Evolutionary conservation across 2,797 vertebrate species (phyloP).

Genomic region (Orestias chungarensis): DNA sequence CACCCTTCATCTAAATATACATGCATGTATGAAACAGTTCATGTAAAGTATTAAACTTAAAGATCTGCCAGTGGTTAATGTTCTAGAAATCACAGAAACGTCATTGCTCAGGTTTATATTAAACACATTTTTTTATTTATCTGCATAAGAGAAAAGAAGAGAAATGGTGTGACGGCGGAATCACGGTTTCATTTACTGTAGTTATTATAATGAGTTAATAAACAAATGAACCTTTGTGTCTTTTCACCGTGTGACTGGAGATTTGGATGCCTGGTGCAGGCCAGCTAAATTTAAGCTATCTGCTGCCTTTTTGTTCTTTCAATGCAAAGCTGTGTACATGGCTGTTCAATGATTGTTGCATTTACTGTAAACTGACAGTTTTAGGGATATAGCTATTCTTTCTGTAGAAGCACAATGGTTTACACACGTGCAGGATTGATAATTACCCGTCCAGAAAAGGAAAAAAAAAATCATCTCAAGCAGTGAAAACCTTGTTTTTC

Average conservation of each 20-base stretch:
- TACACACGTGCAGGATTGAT: slow-evolving; percentile 19
- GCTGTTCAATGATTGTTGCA: background rate
- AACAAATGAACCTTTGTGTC: slow-evolving; percentile 5
- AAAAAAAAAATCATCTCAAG: slow-evolving; percentile 37
- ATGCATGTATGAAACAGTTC: background rate
- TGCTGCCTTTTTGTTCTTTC: slow-evolving; percentile 3
- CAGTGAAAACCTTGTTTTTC: slow-evolving; percentile 24
- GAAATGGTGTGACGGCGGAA: background rate
- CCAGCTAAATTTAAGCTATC: slow-evolving; percentile 73
- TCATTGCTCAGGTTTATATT: no score
- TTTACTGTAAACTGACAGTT: background rate
- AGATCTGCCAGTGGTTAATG: background rate
- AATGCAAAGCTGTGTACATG: slow-evolving; percentile 9
- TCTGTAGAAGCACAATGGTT: slow-evolving; percentile 32
- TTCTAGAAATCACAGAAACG: no score
- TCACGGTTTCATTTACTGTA: background rate
- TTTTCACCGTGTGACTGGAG: slow-evolving; percentile 61
- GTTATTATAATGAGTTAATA: background rate
- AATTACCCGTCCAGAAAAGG: slow-evolving; percentile 13
- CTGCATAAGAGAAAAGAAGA: background rate
- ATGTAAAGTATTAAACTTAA: background rate
- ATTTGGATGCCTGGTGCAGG: slow-evolving; percentile 64
- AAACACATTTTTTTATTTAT: no score
- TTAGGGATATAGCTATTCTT: slow-evolving; percentile 3
- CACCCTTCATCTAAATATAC: background rate